These are phyloP conservation scores for Drosophila siamana DNA, from an alignment of 2,888 invertebrate genomes.

Conservation along the genomic window DNA sequence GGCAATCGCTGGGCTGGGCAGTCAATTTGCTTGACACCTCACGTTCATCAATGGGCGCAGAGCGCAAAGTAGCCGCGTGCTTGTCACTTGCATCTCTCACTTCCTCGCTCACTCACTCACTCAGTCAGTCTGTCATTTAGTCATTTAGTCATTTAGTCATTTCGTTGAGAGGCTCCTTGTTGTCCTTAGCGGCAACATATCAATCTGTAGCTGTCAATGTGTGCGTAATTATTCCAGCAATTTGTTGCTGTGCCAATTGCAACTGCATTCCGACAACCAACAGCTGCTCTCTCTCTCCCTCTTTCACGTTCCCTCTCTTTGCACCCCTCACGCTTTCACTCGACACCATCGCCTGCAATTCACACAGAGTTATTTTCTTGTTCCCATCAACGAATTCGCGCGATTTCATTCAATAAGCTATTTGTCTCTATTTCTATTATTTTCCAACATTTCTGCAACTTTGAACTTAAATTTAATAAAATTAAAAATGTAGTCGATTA, in stretches of 20 bases:
- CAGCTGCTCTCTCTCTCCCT: constrained; percentile 3
- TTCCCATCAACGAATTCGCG: background rate
- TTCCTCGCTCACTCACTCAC: constrained; percentile 26
- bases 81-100: constrained; percentile 39
- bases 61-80: constrained; percentile 54
- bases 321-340: background rate
- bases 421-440: too few relatives aligned
- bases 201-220: constrained; percentile 81
- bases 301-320: background rate
- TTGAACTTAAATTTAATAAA: too few relatives aligned
- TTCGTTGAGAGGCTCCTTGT: constrained; percentile 21
- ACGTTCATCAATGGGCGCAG: constrained; percentile 84
- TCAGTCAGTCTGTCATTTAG: constrained; percentile 18
- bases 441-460: too few relatives aligned
- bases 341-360: background rate
- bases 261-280: constrained; percentile 66
- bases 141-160: constrained; percentile 47
- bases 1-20: constrained; percentile 45
- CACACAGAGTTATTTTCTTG: background rate
- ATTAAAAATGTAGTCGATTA: too few relatives aligned
- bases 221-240: constrained; percentile 85
- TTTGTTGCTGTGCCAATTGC: constrained; percentile 84
- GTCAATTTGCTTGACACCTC: constrained; percentile 85
- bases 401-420: too few relatives aligned
- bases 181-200: constrained; percentile 59